These are phyloP conservation scores for Panzeria rudis DNA, from an alignment of 2,888 invertebrate species.

Conservation along the genomic window DNA sequence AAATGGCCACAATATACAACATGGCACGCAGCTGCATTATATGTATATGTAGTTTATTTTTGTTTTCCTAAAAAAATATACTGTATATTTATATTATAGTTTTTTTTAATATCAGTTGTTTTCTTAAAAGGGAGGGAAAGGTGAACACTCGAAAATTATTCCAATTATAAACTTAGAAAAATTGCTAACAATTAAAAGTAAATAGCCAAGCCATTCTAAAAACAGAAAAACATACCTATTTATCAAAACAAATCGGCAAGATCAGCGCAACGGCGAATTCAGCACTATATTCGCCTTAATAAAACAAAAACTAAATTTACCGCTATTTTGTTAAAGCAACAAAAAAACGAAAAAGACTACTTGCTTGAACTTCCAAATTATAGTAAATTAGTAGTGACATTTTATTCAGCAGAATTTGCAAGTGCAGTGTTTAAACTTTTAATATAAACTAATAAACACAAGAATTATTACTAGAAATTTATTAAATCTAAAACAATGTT, in stretches of 20 bases:
- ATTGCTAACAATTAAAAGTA: conserved; percentile 33
- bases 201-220: conserved; percentile 31
- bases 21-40: conserved; percentile 61
- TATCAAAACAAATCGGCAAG: conserved; percentile 25
- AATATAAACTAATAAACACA: not conserved
- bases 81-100: conserved; percentile 19
- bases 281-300: conserved; percentile 12
- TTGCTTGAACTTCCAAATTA: not conserved
- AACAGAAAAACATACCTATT: conserved; percentile 15
- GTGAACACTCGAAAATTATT: conserved; percentile 61
- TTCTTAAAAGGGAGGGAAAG: conserved; percentile 55
- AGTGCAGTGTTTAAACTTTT: conserved; percentile 27
- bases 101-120: conserved; percentile 4
- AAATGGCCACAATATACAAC: not conserved
- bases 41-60: conserved; percentile 22
- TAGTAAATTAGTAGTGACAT: conserved; percentile 47
- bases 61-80: conserved; percentile 37
- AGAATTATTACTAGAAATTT: conserved; percentile 25
- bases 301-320: conserved; percentile 33
- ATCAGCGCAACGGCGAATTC: conserved; percentile 27
- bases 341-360: conserved; percentile 24
- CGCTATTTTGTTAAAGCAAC: conserved; percentile 20
- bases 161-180: conserved; percentile 48
- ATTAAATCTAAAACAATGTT: conserved; percentile 34
- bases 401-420: conserved; percentile 27